Evolutionary conservation across 2,113 vertebrate species (phyloP), one percentile per base, ranked within the genome.

Genomic region (Forbesichthys agassizii): DNA sequence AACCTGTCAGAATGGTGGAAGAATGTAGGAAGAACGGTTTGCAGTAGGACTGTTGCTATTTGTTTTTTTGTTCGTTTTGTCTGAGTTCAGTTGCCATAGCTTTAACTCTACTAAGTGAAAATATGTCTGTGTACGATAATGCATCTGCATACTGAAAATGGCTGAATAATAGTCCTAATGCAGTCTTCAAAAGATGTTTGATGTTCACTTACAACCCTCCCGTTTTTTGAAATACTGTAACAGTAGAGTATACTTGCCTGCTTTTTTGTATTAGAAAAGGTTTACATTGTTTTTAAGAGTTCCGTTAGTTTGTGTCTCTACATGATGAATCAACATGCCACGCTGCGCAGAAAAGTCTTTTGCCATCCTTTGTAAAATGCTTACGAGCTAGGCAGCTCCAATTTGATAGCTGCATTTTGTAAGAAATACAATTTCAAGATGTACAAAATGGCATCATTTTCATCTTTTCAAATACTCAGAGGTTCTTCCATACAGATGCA

Each of bases 141-240:
- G 51, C 66, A 71, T 79, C 53, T 55, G 48, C 64, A 75, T 68
- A 62, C 68, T 70, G 72, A 73, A 48, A 77, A 20, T 49, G 33
- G 14, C 68, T 77, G 64, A 61, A 11, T 72, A 69, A 69, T 18
- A 14, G 48, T 55, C 14, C 42, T 51, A 7, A 33, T 6, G 49
- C 51, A 74, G 49, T 20, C 57, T 46, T 55, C 14, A 52, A 68
- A 68, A 33, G 7, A 14, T 64, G 18, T 68, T 64, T 27, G 10
- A 47, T 68, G 69, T 69, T 27, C 8, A 36, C 14, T 2, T 27
- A 27, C 33, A 33, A 14, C 68, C 70, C 16, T 18, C 18, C 20
- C 16, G 55, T 2, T 57, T 54, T 14, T 1, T 42, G 1, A 14
- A 63, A 36, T 33, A 46, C 10, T 6, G 13, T 58, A 47, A 49